Conservation (phyloP, 2,113 vertebrate species). For the Osmerus mordax region DNA sequence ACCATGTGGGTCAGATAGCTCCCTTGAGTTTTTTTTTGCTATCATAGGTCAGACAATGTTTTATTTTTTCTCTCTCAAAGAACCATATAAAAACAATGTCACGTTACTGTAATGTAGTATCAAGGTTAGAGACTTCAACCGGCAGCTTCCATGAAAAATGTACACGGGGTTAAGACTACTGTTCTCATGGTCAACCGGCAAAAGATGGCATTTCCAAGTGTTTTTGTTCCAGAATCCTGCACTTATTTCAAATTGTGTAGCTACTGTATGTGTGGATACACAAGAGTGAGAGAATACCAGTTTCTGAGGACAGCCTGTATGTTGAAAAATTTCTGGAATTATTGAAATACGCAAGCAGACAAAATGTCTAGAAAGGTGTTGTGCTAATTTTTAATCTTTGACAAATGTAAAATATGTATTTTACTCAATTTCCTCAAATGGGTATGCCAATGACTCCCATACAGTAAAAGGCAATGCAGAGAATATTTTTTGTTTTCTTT, state of each 20-base stretch:
- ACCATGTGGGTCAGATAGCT: not conserved
- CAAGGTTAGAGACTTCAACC: constrained; percentile 40
- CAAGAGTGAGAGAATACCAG: constrained; percentile 15
- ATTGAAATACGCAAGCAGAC: constrained; percentile 30
- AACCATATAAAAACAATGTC: constrained; percentile 33
- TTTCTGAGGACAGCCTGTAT: constrained; percentile 39
- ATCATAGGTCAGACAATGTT: constrained; percentile 34
- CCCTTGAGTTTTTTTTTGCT: constrained; percentile 20
- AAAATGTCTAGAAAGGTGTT: constrained; percentile 31
- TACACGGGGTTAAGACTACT: constrained; percentile 25
- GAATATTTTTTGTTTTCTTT: constrained; percentile 61
- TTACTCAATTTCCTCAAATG: not conserved
- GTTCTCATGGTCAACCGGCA: constrained; percentile 33
- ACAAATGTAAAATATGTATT: constrained; percentile 28
- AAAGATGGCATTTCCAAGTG: constrained; percentile 12
- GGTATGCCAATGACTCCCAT: constrained; percentile 31
- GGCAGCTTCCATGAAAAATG: constrained; percentile 59
- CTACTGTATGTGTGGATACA: constrained; percentile 16
- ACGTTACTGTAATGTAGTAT: constrained; percentile 49
- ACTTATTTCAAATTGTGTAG: constrained; percentile 21
- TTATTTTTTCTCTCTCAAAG: constrained; percentile 12
- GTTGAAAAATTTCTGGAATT: constrained; percentile 33
- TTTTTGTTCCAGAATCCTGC: constrained; percentile 5
- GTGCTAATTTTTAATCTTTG: constrained; percentile 12
- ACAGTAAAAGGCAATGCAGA: constrained; percentile 32